Conservation (phyloP, 1,140 invertebrate genomes). For the Hesperophylax magnus region DNA sequence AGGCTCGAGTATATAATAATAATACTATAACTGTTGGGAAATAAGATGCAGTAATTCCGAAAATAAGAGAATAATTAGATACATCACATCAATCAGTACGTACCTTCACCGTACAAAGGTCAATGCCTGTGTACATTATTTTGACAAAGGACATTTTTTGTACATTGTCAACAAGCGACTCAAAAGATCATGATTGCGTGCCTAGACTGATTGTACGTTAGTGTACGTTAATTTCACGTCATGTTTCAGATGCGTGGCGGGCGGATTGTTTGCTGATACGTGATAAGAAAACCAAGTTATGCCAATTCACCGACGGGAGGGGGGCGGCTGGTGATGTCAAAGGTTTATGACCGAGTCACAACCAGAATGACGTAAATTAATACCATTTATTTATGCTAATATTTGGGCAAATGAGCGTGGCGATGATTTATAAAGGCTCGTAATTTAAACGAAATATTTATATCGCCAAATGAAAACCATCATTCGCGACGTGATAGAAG, state of each 20-base stretch:
- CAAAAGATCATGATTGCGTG: too few relatives aligned
- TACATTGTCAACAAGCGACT: too few relatives aligned
- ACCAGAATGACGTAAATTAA: constrained; percentile 21
- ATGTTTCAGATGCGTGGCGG: not conserved
- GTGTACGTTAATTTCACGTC: constrained; percentile 8
- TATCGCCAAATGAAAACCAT: too few relatives aligned
- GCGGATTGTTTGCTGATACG: constrained; percentile 34
- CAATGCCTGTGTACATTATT: too few relatives aligned
- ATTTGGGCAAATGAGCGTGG: constrained; percentile 10
- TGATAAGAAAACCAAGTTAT: constrained; percentile 23
- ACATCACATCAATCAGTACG: not conserved
- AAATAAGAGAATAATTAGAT: not conserved
- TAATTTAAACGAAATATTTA: too few relatives aligned
- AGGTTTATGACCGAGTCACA: constrained; percentile 13
- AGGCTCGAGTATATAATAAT: not conserved
- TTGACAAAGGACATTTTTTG: too few relatives aligned
- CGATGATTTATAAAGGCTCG: not conserved
- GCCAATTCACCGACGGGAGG: not conserved
- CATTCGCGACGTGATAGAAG: too few relatives aligned
- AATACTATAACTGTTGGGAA: too few relatives aligned
- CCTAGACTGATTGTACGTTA: not conserved
- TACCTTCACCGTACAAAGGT: too few relatives aligned
- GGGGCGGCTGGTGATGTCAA: constrained; percentile 20
- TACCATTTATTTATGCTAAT: constrained; percentile 27
- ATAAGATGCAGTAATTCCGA: not conserved